A percentile compares a stretch with the other conserved stretches of the same genome.
These are phyloP conservation scores for Nyctibius grandis DNA, from an alignment of 2,797 vertebrate genomes.

Conservation along the genomic window DNA sequence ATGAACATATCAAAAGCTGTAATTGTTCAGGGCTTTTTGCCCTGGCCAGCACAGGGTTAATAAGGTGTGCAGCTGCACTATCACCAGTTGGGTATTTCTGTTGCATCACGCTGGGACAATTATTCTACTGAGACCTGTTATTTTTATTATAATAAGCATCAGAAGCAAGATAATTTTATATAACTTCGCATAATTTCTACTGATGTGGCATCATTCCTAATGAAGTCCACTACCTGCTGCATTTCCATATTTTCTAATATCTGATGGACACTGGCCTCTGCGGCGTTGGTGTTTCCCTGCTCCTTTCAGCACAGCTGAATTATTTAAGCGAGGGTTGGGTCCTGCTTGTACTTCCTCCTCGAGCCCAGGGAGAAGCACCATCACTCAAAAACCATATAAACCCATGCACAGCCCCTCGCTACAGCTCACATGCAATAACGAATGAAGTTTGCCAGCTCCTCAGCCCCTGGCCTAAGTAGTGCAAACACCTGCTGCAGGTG, in stretches of 20 bases:
- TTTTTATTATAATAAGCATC: slow-evolving; percentile 20
- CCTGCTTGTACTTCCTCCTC: neutral
- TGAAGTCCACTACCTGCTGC: neutral
- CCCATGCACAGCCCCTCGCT: fast-evolving
- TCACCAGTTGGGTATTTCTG: neutral
- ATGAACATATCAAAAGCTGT: neutral
- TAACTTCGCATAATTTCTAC: neutral
- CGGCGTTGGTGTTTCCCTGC: neutral
- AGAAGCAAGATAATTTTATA: neutral
- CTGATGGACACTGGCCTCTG: neutral
- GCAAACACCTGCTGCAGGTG: neutral
- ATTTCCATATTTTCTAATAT: neutral
- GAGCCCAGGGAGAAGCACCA: neutral
- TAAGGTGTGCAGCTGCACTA: neutral
- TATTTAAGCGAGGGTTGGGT: neutral
- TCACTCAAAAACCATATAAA: neutral
- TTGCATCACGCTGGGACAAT: neutral
- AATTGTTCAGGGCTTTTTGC: neutral
- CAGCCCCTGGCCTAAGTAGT: neutral
- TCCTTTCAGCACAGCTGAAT: neutral
- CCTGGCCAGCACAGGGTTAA: neutral
- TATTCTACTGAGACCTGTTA: neutral
- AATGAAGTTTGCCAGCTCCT: neutral
- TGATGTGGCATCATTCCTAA: neutral
- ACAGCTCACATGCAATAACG: neutral